These are phyloP conservation scores for Xerus rutilus DNA, from an alignment of 2,797 vertebrate species.

Conservation along the genomic window DNA sequence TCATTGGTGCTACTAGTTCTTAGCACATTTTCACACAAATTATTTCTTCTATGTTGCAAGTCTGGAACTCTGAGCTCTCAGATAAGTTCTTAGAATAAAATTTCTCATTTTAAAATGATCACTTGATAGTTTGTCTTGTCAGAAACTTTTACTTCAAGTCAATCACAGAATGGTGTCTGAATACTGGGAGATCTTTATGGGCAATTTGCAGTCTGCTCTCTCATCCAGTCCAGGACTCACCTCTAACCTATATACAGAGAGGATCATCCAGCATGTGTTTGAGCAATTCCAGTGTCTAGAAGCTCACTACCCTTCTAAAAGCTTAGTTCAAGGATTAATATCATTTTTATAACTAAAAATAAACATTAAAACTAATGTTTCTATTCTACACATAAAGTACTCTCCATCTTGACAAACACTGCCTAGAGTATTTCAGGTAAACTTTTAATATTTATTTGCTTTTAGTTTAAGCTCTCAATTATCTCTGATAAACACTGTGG, in stretches of 20 bases:
- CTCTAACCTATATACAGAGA: not conserved
- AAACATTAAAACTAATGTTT: not conserved
- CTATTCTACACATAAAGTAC: constrained; percentile 7
- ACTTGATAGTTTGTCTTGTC: not conserved
- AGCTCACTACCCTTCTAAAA: not conserved
- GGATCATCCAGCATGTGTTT: not conserved
- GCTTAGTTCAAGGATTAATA: not conserved
- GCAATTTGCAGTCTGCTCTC: not conserved
- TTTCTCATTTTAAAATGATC: constrained; percentile 32
- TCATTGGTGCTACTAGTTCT: not conserved
- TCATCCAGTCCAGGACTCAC: not conserved
- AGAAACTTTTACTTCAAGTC: constrained; percentile 14
- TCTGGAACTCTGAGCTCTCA: constrained; percentile 32
- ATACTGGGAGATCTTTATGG: not conserved
- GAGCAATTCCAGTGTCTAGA: not conserved
- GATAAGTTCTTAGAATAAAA: constrained; percentile 44
- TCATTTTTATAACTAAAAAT: not conserved
- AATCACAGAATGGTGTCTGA: constrained; percentile 30
- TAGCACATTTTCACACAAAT: constrained; percentile 4
- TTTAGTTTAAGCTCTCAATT: constrained; percentile 11
- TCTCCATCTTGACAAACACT: not conserved
- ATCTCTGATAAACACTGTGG: not conserved
- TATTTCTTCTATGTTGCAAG: not conserved
- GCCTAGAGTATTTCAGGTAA: not conserved
- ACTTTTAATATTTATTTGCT: constrained; percentile 9